phyloP scores from a whole-genome alignment of 2,113 vertebrate species.

The Centropristis striata region DNA sequence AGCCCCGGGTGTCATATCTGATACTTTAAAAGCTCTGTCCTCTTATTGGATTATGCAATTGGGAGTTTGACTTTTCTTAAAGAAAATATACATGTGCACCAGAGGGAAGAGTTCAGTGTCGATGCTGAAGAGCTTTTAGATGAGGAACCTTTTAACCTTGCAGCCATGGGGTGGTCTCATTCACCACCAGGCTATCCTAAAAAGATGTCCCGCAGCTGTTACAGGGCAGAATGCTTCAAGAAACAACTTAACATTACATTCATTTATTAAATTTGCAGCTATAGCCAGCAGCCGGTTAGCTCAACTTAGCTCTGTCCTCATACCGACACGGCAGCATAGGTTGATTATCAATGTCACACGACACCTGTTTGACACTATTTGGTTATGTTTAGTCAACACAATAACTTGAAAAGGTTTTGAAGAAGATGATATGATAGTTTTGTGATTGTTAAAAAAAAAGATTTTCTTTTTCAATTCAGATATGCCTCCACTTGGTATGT shows the following conservation, averaged over 20 bases:
- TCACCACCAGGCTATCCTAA: not conserved
- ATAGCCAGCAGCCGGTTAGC: not conserved
- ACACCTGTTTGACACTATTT: too few relatives aligned
- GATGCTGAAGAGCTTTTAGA: conserved; percentile 14
- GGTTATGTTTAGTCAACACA: too few relatives aligned
- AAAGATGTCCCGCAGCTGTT: conserved; percentile 42
- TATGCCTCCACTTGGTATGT: too few relatives aligned
- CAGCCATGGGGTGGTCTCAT: conserved; percentile 22
- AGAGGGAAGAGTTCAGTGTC: conserved; percentile 12
- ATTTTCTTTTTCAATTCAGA: too few relatives aligned
- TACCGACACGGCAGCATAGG: too few relatives aligned
- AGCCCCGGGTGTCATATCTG: conserved; percentile 39
- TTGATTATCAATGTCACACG: too few relatives aligned
- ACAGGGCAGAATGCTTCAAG: not conserved
- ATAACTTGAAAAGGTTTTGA: too few relatives aligned
- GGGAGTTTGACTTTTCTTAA: conserved; percentile 24
- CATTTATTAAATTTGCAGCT: not conserved
- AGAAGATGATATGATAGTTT: too few relatives aligned
- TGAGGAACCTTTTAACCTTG: conserved; percentile 2
- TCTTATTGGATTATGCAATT: conserved; percentile 47
- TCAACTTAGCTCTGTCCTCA: not conserved
- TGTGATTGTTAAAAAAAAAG: too few relatives aligned
- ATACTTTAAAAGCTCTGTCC: conserved; percentile 29
- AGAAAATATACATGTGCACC: conserved; percentile 27
- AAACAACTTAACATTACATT: not conserved